Evolutionary conservation across 2,888 invertebrate genomes (phyloP).

Genomic region (Drosophila testacea): DNA sequence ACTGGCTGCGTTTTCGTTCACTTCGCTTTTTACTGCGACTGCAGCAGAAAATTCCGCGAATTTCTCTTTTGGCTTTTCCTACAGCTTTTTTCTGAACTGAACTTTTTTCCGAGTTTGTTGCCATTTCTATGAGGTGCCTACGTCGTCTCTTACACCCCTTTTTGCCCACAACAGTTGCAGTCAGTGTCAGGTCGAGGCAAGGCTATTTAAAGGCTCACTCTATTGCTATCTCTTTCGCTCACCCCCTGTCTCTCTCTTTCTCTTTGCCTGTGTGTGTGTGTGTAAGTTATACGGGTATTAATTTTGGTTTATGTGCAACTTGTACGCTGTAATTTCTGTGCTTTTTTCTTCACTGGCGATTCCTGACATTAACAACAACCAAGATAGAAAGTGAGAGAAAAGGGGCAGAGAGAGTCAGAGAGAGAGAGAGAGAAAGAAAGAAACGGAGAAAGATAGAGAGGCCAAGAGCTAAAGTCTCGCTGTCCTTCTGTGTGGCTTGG

Average conservation of each 20-base stretch:
- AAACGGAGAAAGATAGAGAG: background rate
- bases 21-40: constrained; percentile 68
- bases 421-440: background rate
- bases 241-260: constrained; percentile 9
- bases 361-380: constrained; percentile 35
- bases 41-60: constrained; percentile 78
- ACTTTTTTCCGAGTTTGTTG: constrained; percentile 29
- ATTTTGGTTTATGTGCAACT: constrained; percentile 78
- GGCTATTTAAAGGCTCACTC: constrained; percentile 53
- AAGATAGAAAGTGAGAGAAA: constrained; percentile 2
- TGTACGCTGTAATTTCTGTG: constrained; percentile 64
- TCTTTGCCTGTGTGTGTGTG: constrained; percentile 29
- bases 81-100: constrained; percentile 1
- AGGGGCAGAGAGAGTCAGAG: background rate
- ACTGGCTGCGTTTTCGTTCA: background rate
- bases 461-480: background rate
- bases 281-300: constrained; percentile 75
- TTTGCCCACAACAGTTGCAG: constrained; percentile 7
- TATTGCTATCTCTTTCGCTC: background rate
- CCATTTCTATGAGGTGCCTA: constrained; percentile 50
- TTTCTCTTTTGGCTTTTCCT: constrained; percentile 61
- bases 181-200: constrained; percentile 19
- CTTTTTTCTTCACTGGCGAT: constrained; percentile 52
- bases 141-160: background rate
- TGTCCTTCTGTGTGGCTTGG: constrained; percentile 3